These are phyloP conservation scores for Patiria pectinifera DNA, from an alignment of 53 echinoderm and acorn worm genomes.

Conservation along the genomic window DNA sequence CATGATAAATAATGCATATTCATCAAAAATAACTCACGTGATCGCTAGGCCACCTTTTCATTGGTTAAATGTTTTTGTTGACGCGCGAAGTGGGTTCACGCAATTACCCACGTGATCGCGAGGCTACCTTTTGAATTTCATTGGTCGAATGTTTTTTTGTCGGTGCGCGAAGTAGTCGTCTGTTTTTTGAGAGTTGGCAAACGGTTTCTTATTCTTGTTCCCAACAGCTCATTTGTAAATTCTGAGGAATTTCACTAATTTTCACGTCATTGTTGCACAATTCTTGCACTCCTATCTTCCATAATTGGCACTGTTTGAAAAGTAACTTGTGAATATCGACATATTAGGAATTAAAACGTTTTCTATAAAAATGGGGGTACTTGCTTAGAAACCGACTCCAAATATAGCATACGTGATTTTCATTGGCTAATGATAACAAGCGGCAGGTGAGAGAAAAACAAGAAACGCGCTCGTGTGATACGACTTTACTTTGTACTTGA, in stretches of 20 bases:
- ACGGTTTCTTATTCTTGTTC: neutral
- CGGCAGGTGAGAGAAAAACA: too few relatives aligned
- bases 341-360: too few relatives aligned
- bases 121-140: neutral
- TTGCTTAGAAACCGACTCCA: neutral
- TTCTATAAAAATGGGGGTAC: too few relatives aligned
- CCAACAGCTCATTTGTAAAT: neutral
- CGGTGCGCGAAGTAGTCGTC: neutral
- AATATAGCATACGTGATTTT: neutral
- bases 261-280: neutral
- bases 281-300: neutral
- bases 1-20: too few relatives aligned
- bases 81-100: too few relatives aligned
- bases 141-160: neutral
- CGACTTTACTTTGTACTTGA: too few relatives aligned
- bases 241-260: neutral
- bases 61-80: too few relatives aligned
- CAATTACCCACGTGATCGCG: too few relatives aligned
- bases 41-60: too few relatives aligned
- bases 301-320: neutral
- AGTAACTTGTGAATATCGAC: neutral
- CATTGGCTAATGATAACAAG: neutral
- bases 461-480: too few relatives aligned
- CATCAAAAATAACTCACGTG: too few relatives aligned
- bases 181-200: too few relatives aligned